Conservation (phyloP, 2,888 invertebrate genomes). For the Apamea sordens region DNA sequence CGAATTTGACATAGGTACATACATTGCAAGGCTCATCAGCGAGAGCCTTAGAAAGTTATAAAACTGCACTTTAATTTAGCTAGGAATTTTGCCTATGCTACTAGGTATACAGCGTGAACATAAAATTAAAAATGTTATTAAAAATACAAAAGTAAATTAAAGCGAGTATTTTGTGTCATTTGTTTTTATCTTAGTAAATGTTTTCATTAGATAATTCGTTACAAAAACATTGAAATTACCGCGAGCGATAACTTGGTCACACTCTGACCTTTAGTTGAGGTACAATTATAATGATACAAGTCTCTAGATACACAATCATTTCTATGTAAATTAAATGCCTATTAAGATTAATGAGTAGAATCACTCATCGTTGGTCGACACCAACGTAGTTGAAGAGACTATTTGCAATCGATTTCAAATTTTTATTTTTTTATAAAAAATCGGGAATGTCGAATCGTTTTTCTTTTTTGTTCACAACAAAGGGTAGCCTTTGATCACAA, state of each 20-base stretch:
- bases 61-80: not conserved
- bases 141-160: not conserved
- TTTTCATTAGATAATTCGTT: slow-evolving; percentile 54
- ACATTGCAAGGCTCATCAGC: not conserved
- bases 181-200: slow-evolving; percentile 43
- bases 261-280: slow-evolving; percentile 35
- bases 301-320: not conserved
- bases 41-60: not conserved
- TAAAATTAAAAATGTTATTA: not conserved
- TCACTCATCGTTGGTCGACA: not conserved
- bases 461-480: slow-evolving; percentile 12
- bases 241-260: slow-evolving; percentile 47
- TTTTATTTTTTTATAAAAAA: not conserved
- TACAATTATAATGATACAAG: slow-evolving; percentile 33
- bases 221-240: slow-evolving; percentile 50
- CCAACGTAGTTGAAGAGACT: not conserved
- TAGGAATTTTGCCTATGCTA: not conserved
- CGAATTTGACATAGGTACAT: not conserved
- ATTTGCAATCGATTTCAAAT: not conserved
- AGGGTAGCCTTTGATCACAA: slow-evolving; percentile 31
- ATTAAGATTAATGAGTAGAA: not conserved
- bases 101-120: not conserved
- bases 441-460: not conserved
- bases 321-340: not conserved
- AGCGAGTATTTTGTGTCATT: not conserved